Percentiles rank a stretch among this genome's conserved stretches.
phyloP scores from a whole-genome alignment of 1,140 invertebrate genomes.

The Bombus vancouverensis region DNA sequence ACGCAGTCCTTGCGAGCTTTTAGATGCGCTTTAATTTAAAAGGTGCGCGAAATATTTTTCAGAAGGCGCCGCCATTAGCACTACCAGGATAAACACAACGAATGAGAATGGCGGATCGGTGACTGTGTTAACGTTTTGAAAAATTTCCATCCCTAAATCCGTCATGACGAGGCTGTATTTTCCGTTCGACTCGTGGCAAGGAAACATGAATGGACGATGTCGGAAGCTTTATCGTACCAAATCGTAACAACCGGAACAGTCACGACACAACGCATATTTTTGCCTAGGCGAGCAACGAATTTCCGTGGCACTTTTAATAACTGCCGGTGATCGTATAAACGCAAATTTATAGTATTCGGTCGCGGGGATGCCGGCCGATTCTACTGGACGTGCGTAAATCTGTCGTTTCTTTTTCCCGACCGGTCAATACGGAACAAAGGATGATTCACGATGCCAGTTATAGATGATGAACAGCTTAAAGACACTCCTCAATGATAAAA shows the following conservation, averaged over 20 bases:
- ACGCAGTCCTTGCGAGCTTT: neutral
- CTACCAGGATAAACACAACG: neutral
- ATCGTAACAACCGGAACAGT: neutral
- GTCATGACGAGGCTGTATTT: no score
- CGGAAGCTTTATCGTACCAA: conserved; percentile 11
- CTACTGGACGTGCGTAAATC: conserved; percentile 33
- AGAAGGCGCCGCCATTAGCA: neutral
- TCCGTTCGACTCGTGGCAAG: neutral
- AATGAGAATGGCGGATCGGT: neutral
- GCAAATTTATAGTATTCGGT: conserved; percentile 39
- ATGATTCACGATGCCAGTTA: conserved; percentile 41
- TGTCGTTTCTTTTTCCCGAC: conserved; percentile 12
- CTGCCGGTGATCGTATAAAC: conserved; percentile 49
- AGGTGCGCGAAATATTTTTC: conserved; percentile 21
- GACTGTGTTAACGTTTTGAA: neutral
- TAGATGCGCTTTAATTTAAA: conserved; percentile 38
- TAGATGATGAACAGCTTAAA: conserved; percentile 20
- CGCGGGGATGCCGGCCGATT: neutral
- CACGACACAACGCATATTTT: neutral
- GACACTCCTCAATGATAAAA: neutral
- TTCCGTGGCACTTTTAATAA: conserved; percentile 41
- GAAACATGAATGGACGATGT: conserved; percentile 13
- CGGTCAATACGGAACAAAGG: conserved; percentile 25
- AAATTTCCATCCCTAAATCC: conserved; percentile 8
- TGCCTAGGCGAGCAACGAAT: neutral